Conservation (phyloP, 1,140 invertebrate genomes). For the Vollenhovia emeryi region DNA sequence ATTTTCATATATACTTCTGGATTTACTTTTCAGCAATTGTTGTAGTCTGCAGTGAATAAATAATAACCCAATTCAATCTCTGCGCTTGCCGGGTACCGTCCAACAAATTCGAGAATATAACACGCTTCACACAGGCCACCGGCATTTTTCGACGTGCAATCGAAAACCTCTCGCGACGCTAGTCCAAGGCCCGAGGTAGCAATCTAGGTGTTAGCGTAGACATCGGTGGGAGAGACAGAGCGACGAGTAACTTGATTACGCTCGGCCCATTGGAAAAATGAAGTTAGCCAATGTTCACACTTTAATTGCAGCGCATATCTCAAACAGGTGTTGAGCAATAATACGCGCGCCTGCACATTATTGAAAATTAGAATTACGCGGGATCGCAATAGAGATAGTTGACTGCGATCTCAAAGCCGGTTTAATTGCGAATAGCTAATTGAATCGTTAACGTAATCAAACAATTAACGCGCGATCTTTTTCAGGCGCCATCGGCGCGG, state of each 20-base stretch:
- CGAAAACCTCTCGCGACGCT: no score
- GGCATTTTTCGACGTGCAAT: no score
- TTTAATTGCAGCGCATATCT: not conserved
- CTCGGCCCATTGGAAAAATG: not conserved
- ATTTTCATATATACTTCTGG: no score
- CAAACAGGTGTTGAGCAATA: not conserved
- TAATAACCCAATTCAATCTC: no score
- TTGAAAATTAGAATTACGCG: constrained; percentile 26
- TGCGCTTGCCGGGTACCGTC: no score
- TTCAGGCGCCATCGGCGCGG: constrained; percentile 8
- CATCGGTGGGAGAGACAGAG: not conserved
- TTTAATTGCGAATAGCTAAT: constrained; percentile 38
- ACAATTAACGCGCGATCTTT: constrained; percentile 52
- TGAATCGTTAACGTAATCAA: constrained; percentile 54
- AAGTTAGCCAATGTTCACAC: not conserved
- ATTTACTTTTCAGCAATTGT: no score
- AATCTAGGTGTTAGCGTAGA: no score
- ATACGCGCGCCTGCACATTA: not conserved
- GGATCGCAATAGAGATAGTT: not conserved
- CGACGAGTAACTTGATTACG: not conserved
- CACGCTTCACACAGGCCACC: no score
- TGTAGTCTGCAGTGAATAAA: no score
- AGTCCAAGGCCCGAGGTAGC: no score
- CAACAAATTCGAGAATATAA: no score
- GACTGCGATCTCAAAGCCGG: constrained; percentile 33